phyloP scores from a whole-genome alignment of 2,113 vertebrate genomes.

The Platichthys flesus region DNA sequence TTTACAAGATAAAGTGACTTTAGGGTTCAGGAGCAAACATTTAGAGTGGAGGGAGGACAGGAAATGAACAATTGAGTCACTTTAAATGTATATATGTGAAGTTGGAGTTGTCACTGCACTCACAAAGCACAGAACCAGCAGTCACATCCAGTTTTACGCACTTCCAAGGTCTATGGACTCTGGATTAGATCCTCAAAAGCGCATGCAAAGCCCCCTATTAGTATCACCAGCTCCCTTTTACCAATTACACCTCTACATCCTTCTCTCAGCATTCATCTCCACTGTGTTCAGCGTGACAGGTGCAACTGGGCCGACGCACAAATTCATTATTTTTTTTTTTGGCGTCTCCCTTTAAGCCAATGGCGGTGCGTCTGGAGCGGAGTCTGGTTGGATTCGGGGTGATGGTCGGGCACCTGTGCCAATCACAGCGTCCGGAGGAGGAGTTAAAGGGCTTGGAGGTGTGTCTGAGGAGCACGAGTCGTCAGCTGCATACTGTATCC shows the following conservation, averaged over 20 bases:
- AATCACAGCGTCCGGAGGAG: constrained; percentile 72
- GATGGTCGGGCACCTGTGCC: constrained; percentile 66
- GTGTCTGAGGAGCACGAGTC: constrained; percentile 76
- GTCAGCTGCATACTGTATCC: constrained; percentile 77
- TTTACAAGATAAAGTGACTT: background rate
- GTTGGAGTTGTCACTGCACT: background rate
- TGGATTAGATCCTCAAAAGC: background rate
- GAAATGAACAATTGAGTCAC: background rate
- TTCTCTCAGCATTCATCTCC: constrained; percentile 31
- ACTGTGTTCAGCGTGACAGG: constrained; percentile 74
- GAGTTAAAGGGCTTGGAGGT: constrained; percentile 65
- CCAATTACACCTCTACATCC: constrained; percentile 43
- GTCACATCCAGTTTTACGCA: background rate
- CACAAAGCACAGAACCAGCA: background rate
- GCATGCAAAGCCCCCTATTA: background rate
- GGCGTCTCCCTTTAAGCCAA: constrained; percentile 65
- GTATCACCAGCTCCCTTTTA: constrained; percentile 37
- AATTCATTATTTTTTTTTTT: constrained; percentile 53
- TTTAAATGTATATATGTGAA: background rate
- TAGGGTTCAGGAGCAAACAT: background rate
- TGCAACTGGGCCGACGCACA: constrained; percentile 65
- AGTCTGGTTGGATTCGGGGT: constrained; percentile 33
- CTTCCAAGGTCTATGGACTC: constrained; percentile 3
- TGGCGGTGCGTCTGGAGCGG: constrained; percentile 26
- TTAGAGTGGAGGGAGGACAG: background rate